Evolutionary conservation across 2,888 invertebrate species (phyloP).

Genomic region (Maniola hyperantus): DNA sequence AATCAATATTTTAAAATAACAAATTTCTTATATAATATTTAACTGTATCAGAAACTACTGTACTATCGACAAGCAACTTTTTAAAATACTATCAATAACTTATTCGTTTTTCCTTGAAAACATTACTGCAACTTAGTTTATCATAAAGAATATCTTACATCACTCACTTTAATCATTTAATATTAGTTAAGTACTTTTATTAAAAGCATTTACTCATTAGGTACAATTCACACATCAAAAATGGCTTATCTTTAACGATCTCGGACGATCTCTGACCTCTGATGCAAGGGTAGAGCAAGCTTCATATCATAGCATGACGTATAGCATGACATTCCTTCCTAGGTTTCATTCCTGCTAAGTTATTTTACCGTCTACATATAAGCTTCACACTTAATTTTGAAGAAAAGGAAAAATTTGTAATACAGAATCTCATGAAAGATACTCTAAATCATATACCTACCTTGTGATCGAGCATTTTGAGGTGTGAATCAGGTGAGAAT

Average conservation of each 20-base stretch:
- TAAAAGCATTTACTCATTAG: conserved; percentile 1
- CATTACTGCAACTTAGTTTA: not conserved
- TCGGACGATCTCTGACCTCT: not conserved
- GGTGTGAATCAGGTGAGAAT: not conserved
- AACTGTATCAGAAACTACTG: not conserved
- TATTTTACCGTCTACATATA: too few species aligned
- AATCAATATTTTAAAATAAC: too few species aligned
- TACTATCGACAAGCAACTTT: not conserved
- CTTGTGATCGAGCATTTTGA: not conserved
- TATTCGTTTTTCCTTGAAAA: not conserved
- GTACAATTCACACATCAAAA: conserved; percentile 1
- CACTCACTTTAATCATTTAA: not conserved
- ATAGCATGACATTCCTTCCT: not conserved
- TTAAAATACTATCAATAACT: not conserved
- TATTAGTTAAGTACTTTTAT: not conserved
- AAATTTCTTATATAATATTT: not conserved
- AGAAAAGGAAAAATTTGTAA: not conserved
- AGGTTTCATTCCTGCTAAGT: not conserved
- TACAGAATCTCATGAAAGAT: too few species aligned
- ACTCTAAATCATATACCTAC: too few species aligned
- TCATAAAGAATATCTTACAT: conserved; percentile 5
- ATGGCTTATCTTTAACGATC: not conserved
- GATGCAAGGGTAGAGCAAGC: not conserved
- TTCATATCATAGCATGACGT: not conserved
- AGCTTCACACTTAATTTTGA: too few species aligned